Conservation (phyloP, 2,797 vertebrate genomes). For the Sardinella longiceps region DNA sequence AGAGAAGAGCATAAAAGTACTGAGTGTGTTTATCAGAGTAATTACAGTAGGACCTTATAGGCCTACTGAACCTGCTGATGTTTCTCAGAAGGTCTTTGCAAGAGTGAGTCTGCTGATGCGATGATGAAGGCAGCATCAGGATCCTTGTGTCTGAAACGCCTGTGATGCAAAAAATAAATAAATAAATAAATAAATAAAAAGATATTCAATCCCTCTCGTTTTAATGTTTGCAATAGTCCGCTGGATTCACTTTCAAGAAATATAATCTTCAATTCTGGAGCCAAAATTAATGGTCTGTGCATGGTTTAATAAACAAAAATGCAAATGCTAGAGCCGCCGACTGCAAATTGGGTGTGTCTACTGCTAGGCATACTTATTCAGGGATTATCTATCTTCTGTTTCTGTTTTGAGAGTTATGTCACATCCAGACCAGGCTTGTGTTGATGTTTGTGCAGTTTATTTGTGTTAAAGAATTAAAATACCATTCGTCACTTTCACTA, state of each 20-base stretch:
- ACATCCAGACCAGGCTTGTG: background rate
- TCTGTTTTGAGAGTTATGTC: background rate
- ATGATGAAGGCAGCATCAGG: background rate
- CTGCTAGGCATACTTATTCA: background rate
- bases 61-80: background rate
- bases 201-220: no score
- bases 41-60: background rate
- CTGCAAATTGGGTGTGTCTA: background rate
- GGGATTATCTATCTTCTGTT: background rate
- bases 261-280: background rate
- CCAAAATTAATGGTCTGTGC: background rate
- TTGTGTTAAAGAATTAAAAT: no score
- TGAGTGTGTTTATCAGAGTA: background rate
- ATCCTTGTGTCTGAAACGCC: background rate
- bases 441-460: no score
- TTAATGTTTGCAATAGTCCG: background rate
- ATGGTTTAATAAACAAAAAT: background rate
- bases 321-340: background rate
- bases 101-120: background rate
- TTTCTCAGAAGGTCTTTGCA: background rate
- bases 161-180: background rate
- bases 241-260: background rate
- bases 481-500: no score
- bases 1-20: background rate
- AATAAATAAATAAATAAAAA: background rate